Evolutionary conservation across 2,113 vertebrate species (phyloP).

Genomic region (Nerophis ophidion): DNA sequence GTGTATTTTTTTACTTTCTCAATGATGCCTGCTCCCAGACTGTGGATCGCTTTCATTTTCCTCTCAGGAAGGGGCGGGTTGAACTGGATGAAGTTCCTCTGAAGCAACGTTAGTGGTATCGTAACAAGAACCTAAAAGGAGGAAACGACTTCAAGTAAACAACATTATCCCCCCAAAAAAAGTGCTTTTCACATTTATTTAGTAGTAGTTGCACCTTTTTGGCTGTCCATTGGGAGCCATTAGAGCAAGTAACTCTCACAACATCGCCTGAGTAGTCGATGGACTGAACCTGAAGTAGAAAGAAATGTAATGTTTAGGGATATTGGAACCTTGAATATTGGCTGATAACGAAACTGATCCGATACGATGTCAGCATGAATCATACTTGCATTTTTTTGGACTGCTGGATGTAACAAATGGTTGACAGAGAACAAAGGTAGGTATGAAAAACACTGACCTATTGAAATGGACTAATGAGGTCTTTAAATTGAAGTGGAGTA

Average conservation of each 20-base stretch:
- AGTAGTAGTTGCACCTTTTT: conserved; percentile 77
- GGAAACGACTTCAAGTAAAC: background rate
- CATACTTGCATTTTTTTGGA: too few species aligned
- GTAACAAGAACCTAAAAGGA: conserved; percentile 83
- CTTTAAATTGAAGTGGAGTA: too few species aligned
- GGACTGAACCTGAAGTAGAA: conserved; percentile 65
- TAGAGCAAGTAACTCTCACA: conserved; percentile 77
- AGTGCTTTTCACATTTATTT: too few species aligned
- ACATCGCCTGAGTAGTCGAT: conserved; percentile 87
- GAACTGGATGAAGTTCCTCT: conserved; percentile 88
- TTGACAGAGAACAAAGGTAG: too few species aligned
- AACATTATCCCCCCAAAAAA: background rate
- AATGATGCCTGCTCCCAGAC: conserved; percentile 89
- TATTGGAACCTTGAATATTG: too few species aligned
- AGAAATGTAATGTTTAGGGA: too few species aligned
- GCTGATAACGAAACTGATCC: too few species aligned
- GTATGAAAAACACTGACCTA: too few species aligned
- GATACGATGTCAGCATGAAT: too few species aligned
- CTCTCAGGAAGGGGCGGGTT: conserved; percentile 84
- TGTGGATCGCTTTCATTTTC: conserved; percentile 94
- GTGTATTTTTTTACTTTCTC: conserved; percentile 93
- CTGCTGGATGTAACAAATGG: too few species aligned
- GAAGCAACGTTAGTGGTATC: conserved; percentile 85
- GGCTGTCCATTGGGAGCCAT: conserved; percentile 77
- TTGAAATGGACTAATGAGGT: too few species aligned